Percentiles rank a stretch among this genome's conserved stretches.
These are phyloP conservation scores for Hirundo rustica DNA, from an alignment of 2,797 vertebrate species.

Conservation along the genomic window DNA sequence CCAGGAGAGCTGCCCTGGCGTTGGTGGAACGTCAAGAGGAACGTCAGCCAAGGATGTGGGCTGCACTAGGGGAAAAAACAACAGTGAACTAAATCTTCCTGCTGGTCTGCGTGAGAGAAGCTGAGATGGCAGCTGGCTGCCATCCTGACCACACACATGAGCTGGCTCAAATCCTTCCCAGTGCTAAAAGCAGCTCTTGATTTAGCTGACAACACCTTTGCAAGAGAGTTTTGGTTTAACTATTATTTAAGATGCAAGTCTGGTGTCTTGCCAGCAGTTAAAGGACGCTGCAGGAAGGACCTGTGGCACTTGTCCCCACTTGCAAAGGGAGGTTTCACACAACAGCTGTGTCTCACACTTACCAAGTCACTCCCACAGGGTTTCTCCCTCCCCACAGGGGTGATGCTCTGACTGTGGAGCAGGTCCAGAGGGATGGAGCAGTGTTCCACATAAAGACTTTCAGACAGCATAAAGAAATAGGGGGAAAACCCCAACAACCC, in stretches of 20 bases:
- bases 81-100: not conserved
- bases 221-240: not conserved
- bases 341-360: not conserved
- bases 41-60: not conserved
- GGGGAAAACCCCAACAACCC: rapidly evolving
- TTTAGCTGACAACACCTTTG: not conserved
- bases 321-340: not conserved
- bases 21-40: not conserved
- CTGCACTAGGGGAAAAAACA: not conserved
- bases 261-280: not conserved
- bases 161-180: not conserved
- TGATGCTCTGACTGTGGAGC: not conserved
- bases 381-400: rapidly evolving
- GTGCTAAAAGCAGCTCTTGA: not conserved
- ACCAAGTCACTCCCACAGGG: too few relatives aligned
- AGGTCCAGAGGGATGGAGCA: not conserved
- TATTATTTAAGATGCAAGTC: not conserved
- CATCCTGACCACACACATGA: not conserved
- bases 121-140: not conserved
- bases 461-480: not conserved
- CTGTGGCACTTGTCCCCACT: not conserved
- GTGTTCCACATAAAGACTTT: not conserved
- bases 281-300: not conserved
- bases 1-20: not conserved
- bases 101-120: not conserved